Percentiles rank a stretch among this genome's conserved stretches.
Conservation (phyloP, 2,888 invertebrate genomes). For the Nephrotoma appendiculata region DNA sequence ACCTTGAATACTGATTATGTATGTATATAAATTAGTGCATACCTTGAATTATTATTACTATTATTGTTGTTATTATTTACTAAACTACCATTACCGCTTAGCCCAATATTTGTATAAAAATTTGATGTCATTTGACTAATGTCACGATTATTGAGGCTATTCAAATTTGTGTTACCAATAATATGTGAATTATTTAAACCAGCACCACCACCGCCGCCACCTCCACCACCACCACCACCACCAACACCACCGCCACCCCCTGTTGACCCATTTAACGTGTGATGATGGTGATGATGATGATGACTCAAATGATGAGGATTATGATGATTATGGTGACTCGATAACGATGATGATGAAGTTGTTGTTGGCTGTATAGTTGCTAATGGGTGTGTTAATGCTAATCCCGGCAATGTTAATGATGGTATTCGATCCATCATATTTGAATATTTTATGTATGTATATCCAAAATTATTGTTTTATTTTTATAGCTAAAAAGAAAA, state of each 20-base stretch:
- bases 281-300: constrained; percentile 16
- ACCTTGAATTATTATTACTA: constrained; percentile 3
- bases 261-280: background rate
- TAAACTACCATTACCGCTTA: constrained; percentile 1
- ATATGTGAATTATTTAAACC: background rate
- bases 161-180: background rate
- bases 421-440: constrained; percentile 34
- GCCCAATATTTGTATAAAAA: constrained; percentile 3
- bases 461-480: background rate
- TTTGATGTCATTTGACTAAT: constrained; percentile 4
- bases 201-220: background rate
- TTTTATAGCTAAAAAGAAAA: constrained; percentile 10
- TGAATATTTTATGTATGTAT: background rate
- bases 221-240: constrained; percentile 20
- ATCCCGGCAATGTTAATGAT: constrained; percentile 31
- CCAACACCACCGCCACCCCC: constrained; percentile 24
- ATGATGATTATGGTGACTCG: constrained; percentile 20
- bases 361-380: constrained; percentile 16
- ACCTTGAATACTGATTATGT: background rate
- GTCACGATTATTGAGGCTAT: constrained; percentile 1
- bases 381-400: constrained; percentile 30
- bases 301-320: constrained; percentile 11
- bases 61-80: background rate
- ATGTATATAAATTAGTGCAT: background rate
- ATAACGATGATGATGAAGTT: constrained; percentile 15